Conservation (phyloP, 2,113 vertebrate species). For the Protomyctophum bolini region DNA sequence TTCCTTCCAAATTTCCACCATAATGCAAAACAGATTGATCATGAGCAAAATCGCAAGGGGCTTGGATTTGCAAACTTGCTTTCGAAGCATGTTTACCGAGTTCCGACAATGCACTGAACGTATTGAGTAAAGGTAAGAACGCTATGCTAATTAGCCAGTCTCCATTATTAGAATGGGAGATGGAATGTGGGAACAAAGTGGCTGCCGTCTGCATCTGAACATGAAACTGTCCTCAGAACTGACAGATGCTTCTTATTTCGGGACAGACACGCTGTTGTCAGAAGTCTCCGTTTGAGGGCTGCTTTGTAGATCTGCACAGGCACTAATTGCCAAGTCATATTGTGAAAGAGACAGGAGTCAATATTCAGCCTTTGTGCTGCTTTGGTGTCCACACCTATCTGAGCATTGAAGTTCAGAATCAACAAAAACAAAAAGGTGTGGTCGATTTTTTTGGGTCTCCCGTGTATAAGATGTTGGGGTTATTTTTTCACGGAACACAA, state of each 20-base stretch:
- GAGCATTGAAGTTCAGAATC: constrained; percentile 69
- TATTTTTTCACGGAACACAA: constrained; percentile 62
- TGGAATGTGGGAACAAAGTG: constrained; percentile 79
- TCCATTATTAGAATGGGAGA: constrained; percentile 80
- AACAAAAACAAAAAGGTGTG: constrained; percentile 71
- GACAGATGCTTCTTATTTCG: constrained; percentile 83
- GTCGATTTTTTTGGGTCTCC: constrained; percentile 66
- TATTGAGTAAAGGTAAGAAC: constrained; percentile 74
- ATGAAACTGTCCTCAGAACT: constrained; percentile 83
- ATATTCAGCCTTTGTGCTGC: constrained; percentile 71
- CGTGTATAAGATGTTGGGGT: constrained; percentile 71
- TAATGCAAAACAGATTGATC: constrained; percentile 56
- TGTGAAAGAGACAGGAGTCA: constrained; percentile 74
- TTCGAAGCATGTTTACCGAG: constrained; percentile 67
- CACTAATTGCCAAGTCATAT: constrained; percentile 83
- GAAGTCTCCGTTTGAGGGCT: constrained; percentile 78
- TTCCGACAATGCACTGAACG: constrained; percentile 66
- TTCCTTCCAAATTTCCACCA: constrained; percentile 23
- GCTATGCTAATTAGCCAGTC: constrained; percentile 79
- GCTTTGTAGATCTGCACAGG: constrained; percentile 76
- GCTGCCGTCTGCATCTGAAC: constrained; percentile 76
- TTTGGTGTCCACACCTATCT: constrained; percentile 71
- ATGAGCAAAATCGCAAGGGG: constrained; percentile 48
- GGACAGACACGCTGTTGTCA: constrained; percentile 75
- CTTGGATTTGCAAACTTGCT: constrained; percentile 58